Conservation (phyloP, 2,113 vertebrate species). For the Atherinomorus stipes region DNA sequence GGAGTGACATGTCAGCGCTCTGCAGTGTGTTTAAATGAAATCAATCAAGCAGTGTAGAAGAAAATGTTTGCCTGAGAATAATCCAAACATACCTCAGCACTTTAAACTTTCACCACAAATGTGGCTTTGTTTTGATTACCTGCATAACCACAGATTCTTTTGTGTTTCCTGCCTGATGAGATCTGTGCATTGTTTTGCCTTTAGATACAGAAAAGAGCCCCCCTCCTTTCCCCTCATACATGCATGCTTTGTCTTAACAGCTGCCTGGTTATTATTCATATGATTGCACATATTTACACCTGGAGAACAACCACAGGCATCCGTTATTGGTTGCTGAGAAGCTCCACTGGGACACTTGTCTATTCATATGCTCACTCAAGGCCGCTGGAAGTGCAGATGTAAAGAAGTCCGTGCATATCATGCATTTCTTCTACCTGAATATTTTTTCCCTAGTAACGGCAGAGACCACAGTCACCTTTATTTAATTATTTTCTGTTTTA, state of each 20-base stretch:
- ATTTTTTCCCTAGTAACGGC: neutral
- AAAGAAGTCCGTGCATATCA: neutral
- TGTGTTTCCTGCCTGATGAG: neutral
- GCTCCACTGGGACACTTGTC: constrained; percentile 24
- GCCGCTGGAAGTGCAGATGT: constrained; percentile 22
- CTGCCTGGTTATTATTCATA: constrained; percentile 50
- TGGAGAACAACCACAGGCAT: constrained; percentile 33
- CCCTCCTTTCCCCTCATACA: neutral
- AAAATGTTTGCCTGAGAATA: neutral
- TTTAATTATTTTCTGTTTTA: neutral
- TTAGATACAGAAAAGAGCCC: neutral
- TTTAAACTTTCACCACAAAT: neutral
- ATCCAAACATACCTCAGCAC: neutral
- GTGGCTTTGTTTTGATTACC: neutral
- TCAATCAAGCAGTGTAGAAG: neutral
- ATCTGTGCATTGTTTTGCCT: neutral
- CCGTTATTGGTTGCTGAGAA: constrained; percentile 10
- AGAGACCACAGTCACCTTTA: neutral
- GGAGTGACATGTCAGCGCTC: constrained; percentile 30
- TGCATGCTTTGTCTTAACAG: constrained; percentile 19
- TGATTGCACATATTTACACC: constrained; percentile 45
- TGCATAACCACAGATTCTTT: neutral
- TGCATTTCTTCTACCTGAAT: neutral
- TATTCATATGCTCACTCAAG: constrained; percentile 20
- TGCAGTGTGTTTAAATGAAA: neutral